Evolutionary conservation across 1,140 invertebrate genomes (phyloP).

Genomic region (Harlomillsia oculata): DNA sequence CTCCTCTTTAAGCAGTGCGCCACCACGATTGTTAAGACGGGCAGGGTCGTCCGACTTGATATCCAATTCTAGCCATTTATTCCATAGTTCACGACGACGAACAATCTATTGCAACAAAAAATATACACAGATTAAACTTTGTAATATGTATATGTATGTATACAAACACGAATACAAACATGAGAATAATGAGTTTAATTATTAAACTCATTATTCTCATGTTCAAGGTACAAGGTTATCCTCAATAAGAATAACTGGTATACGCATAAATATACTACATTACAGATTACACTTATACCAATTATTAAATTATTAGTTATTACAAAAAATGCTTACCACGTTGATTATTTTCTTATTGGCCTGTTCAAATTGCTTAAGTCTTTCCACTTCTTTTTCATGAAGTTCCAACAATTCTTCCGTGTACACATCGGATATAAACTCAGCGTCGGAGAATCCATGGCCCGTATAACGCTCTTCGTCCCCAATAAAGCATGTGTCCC

Average conservation of each 20-base stretch:
- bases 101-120: too few relatives aligned
- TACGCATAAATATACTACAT: not conserved
- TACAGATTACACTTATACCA: not conserved
- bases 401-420: constrained; percentile 22
- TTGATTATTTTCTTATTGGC: constrained; percentile 24
- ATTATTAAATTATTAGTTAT: not conserved
- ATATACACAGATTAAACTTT: too few relatives aligned
- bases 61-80: constrained; percentile 18
- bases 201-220: too few relatives aligned
- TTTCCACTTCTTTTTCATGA: constrained; percentile 20
- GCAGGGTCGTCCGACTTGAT: constrained; percentile 22
- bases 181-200: too few relatives aligned
- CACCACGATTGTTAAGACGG: constrained; percentile 21
- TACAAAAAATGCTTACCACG: not conserved
- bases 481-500: constrained; percentile 6
- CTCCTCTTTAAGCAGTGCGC: constrained; percentile 24
- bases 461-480: not conserved
- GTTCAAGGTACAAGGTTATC: too few relatives aligned
- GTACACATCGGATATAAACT: constrained; percentile 6
- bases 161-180: too few relatives aligned
- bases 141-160: too few relatives aligned
- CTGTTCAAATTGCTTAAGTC: constrained; percentile 11
- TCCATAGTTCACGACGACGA: constrained; percentile 12
- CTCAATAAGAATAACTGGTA: not conserved
- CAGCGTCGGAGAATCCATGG: not conserved